These are phyloP conservation scores for Otocyon megalotis DNA, from an alignment of 2,113 vertebrate genomes.

Conservation along the genomic window DNA sequence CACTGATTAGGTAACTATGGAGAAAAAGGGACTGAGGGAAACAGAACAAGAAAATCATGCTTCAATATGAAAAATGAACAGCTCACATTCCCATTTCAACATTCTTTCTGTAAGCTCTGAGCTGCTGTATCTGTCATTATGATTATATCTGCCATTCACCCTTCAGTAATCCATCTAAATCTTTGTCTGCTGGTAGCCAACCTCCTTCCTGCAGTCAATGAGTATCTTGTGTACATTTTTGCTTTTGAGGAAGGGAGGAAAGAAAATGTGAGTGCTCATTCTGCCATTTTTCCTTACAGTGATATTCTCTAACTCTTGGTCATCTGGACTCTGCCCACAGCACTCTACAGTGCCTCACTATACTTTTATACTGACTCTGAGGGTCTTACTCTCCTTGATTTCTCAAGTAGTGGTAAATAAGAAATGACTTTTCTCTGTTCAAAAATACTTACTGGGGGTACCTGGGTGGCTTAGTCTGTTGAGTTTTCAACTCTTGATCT, in stretches of 20 bases:
- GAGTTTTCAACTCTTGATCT: not conserved
- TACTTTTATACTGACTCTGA: not conserved
- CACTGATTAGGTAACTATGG: not conserved
- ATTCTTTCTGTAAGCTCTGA: not conserved
- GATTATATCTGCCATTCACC: not conserved
- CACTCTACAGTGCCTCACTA: not conserved
- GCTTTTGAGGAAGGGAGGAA: not conserved
- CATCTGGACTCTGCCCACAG: not conserved
- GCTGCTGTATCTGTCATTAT: not conserved
- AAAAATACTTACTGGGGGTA: not conserved
- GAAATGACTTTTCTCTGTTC: not conserved
- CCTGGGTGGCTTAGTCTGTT: not conserved
- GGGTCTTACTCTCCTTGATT: not conserved
- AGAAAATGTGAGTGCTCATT: not conserved
- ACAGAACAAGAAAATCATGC: not conserved
- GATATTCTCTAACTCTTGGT: not conserved
- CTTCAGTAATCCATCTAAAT: not conserved
- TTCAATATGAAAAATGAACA: not conserved
- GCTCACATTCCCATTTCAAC: not conserved
- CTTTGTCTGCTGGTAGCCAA: not conserved
- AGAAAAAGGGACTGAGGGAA: not conserved
- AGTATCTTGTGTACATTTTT: not conserved
- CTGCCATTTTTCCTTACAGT: not conserved
- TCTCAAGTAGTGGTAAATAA: not conserved
- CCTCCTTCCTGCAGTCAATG: not conserved